Evolutionary conservation across 2,888 invertebrate species (phyloP).

Genomic region (Erebia ligea): DNA sequence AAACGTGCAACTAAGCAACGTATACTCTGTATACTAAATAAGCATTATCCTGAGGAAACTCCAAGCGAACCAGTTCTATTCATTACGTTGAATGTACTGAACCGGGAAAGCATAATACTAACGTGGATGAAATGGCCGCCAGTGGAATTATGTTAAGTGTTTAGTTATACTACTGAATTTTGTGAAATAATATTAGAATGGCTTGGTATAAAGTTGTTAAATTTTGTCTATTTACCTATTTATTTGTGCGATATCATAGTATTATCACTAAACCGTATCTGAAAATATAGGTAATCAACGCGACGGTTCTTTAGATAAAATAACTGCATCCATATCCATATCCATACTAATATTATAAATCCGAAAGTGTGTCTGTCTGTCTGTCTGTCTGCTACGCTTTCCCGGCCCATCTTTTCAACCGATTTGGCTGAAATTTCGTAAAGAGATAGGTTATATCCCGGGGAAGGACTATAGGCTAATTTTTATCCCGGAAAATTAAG

Average conservation of each 20-base stretch:
- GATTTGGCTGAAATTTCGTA: too few species aligned
- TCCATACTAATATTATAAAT: too few species aligned
- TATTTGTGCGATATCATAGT: background rate
- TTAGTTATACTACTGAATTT: background rate
- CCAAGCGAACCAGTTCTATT: background rate
- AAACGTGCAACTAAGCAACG: constrained; percentile 1
- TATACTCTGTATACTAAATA: background rate
- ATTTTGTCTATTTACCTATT: background rate
- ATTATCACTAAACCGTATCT: too few species aligned
- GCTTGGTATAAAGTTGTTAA: background rate
- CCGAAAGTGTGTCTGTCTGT: too few species aligned
- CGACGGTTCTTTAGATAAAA: too few species aligned
- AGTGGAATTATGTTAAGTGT: background rate
- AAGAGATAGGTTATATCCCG: too few species aligned
- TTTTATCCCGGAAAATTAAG: too few species aligned
- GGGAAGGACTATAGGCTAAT: too few species aligned
- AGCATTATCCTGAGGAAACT: background rate
- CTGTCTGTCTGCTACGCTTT: too few species aligned
- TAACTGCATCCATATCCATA: too few species aligned
- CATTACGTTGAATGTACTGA: background rate
- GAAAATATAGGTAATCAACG: too few species aligned
- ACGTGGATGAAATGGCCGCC: constrained; percentile 3
- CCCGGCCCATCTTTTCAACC: too few species aligned
- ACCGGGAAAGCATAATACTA: background rate
- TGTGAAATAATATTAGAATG: background rate